These are phyloP conservation scores for Iselma pallidipennis DNA, from an alignment of 2,888 invertebrate genomes.

Conservation along the genomic window DNA sequence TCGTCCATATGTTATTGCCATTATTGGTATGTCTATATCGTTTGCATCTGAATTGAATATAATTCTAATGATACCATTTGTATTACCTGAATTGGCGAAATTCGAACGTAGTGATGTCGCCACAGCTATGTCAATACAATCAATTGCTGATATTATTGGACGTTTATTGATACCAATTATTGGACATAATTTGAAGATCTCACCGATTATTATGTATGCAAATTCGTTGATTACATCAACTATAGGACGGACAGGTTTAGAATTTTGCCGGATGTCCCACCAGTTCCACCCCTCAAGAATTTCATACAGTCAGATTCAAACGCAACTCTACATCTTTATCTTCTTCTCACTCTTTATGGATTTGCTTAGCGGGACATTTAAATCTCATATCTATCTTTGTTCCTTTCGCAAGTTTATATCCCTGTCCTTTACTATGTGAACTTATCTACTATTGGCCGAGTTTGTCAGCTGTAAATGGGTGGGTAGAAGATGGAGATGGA, in stretches of 20 bases:
- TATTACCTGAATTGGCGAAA: conserved; percentile 51
- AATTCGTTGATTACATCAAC: conserved; percentile 50
- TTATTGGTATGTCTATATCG: conserved; percentile 54
- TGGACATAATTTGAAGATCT: conserved; percentile 45
- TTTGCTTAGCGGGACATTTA: too few species aligned
- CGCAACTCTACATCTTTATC: too few species aligned
- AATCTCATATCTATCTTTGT: too few species aligned
- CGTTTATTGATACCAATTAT: conserved; percentile 52
- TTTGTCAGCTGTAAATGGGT: too few species aligned
- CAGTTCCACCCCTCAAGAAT: too few species aligned
- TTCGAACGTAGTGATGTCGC: conserved; percentile 50
- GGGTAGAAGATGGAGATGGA: too few species aligned
- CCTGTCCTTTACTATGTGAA: too few species aligned
- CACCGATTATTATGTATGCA: conserved; percentile 52
- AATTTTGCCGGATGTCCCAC: neutral
- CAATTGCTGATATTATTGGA: conserved; percentile 52
- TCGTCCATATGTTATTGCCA: conserved; percentile 43
- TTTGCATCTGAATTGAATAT: conserved; percentile 58
- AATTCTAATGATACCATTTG: conserved; percentile 56
- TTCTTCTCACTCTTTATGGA: too few species aligned
- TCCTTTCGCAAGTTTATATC: too few species aligned
- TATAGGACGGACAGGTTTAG: conserved; percentile 52
- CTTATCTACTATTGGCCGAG: too few species aligned
- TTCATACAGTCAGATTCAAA: too few species aligned
- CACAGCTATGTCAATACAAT: conserved; percentile 51